Conservation (phyloP, 2,113 vertebrate genomes). For the Eidolon helvum region DNA sequence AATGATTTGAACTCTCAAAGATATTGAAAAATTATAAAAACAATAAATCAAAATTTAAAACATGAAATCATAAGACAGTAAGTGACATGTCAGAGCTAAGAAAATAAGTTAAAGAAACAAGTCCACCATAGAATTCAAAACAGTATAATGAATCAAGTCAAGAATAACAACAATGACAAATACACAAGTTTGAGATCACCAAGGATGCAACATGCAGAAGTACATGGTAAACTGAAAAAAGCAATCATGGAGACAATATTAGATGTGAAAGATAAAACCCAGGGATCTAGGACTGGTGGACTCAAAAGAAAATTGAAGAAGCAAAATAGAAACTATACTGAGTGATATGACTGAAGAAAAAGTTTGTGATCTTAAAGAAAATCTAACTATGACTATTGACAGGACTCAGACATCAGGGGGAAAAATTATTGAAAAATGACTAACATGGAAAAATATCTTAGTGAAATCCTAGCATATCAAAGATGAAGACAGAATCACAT, state of each 20-base stretch:
- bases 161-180: too few relatives aligned
- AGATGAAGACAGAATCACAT: not conserved
- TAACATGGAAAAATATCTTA: not conserved
- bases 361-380: not conserved
- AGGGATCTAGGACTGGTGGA: not conserved
- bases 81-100: not conserved
- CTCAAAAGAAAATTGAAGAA: not conserved
- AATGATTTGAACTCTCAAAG: not conserved
- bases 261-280: not conserved
- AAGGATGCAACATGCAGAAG: not conserved
- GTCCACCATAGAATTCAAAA: not conserved
- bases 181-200: not conserved
- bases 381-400: not conserved
- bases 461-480: not conserved
- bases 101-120: not conserved
- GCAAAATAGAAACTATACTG: not conserved
- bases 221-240: not conserved
- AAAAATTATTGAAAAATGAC: not conserved
- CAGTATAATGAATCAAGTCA: not conserved
- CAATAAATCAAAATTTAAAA: not conserved
- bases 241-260: not conserved
- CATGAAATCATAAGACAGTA: not conserved
- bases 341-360: not conserved
- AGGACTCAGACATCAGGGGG: not conserved
- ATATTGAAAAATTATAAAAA: not conserved